These are phyloP conservation scores for Zosterops japonicus DNA, from an alignment of 2,113 vertebrate genomes.

Conservation along the genomic window DNA sequence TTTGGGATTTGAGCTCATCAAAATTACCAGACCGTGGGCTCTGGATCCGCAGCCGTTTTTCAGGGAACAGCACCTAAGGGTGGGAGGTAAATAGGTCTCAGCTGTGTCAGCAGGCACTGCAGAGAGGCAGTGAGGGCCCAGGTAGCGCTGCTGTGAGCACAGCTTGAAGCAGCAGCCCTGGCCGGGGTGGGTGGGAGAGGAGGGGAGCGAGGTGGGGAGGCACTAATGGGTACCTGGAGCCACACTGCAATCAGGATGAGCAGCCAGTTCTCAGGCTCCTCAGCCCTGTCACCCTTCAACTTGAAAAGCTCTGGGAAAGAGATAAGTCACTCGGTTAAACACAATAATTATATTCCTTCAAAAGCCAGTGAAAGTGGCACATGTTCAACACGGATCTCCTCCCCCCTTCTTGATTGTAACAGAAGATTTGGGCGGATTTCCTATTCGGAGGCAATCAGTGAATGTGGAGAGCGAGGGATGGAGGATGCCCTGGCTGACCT, in stretches of 20 bases:
- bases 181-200: background rate
- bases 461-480: conserved; percentile 31
- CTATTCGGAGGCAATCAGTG: conserved; percentile 67
- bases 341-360: conserved; percentile 61
- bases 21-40: background rate
- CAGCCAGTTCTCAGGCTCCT: background rate
- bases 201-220: background rate
- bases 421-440: conserved; percentile 67
- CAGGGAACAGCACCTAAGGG: background rate
- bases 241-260: background rate
- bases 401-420: conserved; percentile 35
- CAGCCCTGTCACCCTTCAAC: background rate
- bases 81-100: background rate
- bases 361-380: conserved; percentile 34
- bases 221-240: background rate
- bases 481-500: conserved; percentile 67
- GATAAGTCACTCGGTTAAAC: conserved; percentile 55
- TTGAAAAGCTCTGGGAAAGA: conserved; percentile 31
- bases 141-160: background rate
- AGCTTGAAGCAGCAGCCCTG: background rate
- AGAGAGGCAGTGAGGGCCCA: background rate
- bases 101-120: background rate
- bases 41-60: background rate
- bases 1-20: background rate
- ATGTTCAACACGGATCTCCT: conserved; percentile 6